Conservation (phyloP, 1,140 invertebrate species). For the Drosophila carrolli region DNA sequence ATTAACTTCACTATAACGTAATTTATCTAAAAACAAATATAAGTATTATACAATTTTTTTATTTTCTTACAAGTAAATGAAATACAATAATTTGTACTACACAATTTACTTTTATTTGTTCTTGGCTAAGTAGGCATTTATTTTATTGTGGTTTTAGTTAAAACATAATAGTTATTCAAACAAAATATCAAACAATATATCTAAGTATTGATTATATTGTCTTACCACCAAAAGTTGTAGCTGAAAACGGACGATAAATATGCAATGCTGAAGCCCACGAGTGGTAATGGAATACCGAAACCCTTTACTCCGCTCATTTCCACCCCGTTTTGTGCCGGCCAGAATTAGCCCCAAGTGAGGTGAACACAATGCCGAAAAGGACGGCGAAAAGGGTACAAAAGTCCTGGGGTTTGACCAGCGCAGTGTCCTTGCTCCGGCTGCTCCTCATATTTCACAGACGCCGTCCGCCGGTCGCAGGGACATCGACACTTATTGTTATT, state of each 20-base stretch:
- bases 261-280: background rate
- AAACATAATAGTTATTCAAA: no score
- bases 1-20: no score
- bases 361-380: slow-evolving; percentile 22
- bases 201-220: background rate
- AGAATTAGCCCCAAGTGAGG: slow-evolving; percentile 45
- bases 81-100: no score
- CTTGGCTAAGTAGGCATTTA: no score
- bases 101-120: no score
- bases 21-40: no score
- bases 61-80: no score
- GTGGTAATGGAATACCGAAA: slow-evolving; percentile 36
- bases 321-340: slow-evolving; percentile 2
- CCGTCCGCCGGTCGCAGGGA: slow-evolving; percentile 47
- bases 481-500: slow-evolving; percentile 81
- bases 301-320: slow-evolving; percentile 14
- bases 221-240: slow-evolving; percentile 7
- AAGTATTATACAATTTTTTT: no score
- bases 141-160: no score
- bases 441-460: slow-evolving; percentile 77
- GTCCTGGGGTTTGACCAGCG: slow-evolving; percentile 20
- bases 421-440: slow-evolving; percentile 36
- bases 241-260: slow-evolving; percentile 11
- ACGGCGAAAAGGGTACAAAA: slow-evolving; percentile 1
- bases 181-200: background rate